These are phyloP conservation scores for Phrynocephalus forsythii DNA, from an alignment of 2,797 vertebrate species.

Conservation along the genomic window DNA sequence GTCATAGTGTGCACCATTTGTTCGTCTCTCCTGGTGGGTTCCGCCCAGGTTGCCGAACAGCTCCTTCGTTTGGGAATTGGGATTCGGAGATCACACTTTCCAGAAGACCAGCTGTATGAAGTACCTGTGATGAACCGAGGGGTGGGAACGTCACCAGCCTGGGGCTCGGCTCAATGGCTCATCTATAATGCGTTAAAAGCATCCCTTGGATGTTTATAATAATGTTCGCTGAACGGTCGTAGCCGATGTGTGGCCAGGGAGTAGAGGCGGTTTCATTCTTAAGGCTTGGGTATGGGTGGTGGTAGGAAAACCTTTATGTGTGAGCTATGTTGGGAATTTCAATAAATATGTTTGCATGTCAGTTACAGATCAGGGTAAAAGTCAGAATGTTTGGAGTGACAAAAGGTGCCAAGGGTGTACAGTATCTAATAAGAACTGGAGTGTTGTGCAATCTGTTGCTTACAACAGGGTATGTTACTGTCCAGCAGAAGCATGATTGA, in stretches of 20 bases:
- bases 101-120: background rate
- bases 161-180: background rate
- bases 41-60: background rate
- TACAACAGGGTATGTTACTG: background rate
- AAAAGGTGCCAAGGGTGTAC: background rate
- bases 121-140: background rate
- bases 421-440: background rate
- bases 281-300: background rate
- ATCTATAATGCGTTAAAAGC: background rate
- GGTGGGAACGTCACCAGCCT: background rate
- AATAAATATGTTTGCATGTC: background rate
- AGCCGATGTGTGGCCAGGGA: background rate
- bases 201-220: background rate
- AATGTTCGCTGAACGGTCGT: constrained; percentile 13
- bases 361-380: background rate
- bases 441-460: background rate
- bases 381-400: background rate
- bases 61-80: background rate
- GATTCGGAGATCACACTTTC: constrained; percentile 16
- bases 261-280: background rate
- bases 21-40: background rate
- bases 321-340: background rate
- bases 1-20: background rate
- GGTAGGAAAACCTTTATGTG: background rate
- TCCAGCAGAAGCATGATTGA: constrained; percentile 3